phyloP scores from a whole-genome alignment of 2,888 invertebrate species.

The Blera fallax region DNA sequence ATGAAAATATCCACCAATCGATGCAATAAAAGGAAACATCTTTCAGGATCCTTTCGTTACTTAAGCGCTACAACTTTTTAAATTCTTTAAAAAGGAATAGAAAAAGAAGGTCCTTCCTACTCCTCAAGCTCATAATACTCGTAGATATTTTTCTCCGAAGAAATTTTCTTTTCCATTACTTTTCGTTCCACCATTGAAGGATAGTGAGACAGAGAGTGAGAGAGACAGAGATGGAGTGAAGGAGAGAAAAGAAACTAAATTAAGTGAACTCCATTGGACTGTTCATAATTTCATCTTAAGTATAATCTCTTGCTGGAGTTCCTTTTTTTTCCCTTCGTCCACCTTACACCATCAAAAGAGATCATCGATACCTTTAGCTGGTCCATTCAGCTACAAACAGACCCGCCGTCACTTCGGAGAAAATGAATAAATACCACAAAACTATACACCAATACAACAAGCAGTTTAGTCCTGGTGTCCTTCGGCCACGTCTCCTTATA shows the following conservation, averaged over 20 bases:
- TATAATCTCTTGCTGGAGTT: slow-evolving; percentile 21
- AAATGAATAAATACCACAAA: slow-evolving; percentile 38
- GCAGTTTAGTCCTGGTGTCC: neutral
- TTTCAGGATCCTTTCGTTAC: neutral
- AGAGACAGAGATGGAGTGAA: neutral
- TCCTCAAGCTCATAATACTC: neutral
- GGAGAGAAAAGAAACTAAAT: neutral
- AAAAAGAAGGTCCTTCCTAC: neutral
- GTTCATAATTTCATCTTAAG: slow-evolving; percentile 57
- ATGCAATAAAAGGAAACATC: neutral
- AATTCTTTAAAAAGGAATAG: neutral
- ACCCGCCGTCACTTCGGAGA: neutral
- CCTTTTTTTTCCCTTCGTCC: neutral
- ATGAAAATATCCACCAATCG: neutral
- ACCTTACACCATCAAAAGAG: neutral
- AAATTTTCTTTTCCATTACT: neutral
- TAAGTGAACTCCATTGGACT: slow-evolving; percentile 34
- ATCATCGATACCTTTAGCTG: slow-evolving; percentile 9
- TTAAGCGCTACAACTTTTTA: neutral
- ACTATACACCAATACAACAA: slow-evolving; percentile 32
- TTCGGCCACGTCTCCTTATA: neutral
- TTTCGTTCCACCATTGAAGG: neutral
- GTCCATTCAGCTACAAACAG: neutral
- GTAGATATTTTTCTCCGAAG: neutral
- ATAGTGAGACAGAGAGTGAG: neutral